Percentiles rank a stretch among this genome's conserved stretches.
These are phyloP conservation scores for Pipistrellus kuhlii DNA, from an alignment of 2,797 vertebrate species.

Conservation along the genomic window DNA sequence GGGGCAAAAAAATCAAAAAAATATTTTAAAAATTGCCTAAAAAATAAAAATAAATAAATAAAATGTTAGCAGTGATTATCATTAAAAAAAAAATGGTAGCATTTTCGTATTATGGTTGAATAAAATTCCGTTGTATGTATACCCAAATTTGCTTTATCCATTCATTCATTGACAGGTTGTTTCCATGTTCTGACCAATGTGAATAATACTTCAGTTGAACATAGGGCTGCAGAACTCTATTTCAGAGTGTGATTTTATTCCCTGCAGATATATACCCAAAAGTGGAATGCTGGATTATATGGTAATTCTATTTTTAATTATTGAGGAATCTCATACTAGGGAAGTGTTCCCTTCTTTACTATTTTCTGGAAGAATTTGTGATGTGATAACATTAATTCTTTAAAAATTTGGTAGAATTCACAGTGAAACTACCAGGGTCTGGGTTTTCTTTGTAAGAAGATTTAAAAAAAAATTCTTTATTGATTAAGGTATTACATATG, in stretches of 20 bases:
- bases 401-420: background rate
- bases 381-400: background rate
- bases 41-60: too few species aligned
- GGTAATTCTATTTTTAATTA: background rate
- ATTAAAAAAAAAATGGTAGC: background rate
- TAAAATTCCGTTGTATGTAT: background rate
- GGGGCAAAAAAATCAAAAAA: too few species aligned
- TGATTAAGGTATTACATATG: too few species aligned
- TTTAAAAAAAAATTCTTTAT: background rate
- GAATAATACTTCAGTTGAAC: background rate
- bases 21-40: too few species aligned
- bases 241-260: background rate
- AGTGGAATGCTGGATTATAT: background rate
- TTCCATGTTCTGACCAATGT: background rate
- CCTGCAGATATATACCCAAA: background rate
- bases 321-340: background rate
- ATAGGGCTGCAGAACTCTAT: background rate
- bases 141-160: background rate
- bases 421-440: background rate
- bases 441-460: background rate
- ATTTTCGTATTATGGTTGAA: background rate
- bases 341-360: background rate
- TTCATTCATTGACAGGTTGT: background rate
- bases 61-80: too few species aligned
- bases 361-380: slow-evolving; percentile 3